These are phyloP conservation scores for Lithosia quadra DNA, from an alignment of 2,888 invertebrate species.

Conservation along the genomic window DNA sequence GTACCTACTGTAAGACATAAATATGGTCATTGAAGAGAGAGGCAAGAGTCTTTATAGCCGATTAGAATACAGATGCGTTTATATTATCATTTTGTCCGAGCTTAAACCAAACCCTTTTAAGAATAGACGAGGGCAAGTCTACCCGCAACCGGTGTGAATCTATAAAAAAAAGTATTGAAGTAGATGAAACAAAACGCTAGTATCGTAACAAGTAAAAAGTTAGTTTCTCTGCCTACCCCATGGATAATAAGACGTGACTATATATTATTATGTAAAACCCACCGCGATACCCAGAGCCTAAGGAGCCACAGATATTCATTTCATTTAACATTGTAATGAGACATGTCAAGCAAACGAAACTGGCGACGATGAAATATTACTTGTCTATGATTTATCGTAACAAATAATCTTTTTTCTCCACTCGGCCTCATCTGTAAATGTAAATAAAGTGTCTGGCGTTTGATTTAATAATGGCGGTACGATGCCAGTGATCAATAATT, in stretches of 20 bases:
- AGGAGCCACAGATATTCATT: conserved; percentile 62
- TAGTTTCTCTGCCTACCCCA: background rate
- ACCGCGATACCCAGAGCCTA: conserved; percentile 12
- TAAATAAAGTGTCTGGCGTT: conserved; percentile 77
- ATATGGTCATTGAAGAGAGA: no score
- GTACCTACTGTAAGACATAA: no score
- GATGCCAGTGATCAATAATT: conserved; percentile 57
- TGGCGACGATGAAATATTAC: conserved; percentile 69
- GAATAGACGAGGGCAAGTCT: no score
- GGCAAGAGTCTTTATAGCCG: no score
- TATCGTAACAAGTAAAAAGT: background rate
- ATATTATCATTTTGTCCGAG: no score
- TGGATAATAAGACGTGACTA: background rate
- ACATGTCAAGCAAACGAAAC: conserved; percentile 55
- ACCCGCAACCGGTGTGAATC: no score
- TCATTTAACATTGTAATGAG: conserved; percentile 76
- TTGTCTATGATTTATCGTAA: conserved; percentile 76
- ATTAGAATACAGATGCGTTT: no score
- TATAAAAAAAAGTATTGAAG: no score
- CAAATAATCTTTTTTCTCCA: conserved; percentile 73
- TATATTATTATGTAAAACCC: background rate
- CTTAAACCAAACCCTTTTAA: no score
- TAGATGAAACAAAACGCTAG: background rate
- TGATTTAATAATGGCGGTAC: conserved; percentile 75
- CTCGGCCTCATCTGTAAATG: conserved; percentile 70